Evolutionary conservation across 2,888 invertebrate species (phyloP).

Genomic region (Dolichomitus sp.): DNA sequence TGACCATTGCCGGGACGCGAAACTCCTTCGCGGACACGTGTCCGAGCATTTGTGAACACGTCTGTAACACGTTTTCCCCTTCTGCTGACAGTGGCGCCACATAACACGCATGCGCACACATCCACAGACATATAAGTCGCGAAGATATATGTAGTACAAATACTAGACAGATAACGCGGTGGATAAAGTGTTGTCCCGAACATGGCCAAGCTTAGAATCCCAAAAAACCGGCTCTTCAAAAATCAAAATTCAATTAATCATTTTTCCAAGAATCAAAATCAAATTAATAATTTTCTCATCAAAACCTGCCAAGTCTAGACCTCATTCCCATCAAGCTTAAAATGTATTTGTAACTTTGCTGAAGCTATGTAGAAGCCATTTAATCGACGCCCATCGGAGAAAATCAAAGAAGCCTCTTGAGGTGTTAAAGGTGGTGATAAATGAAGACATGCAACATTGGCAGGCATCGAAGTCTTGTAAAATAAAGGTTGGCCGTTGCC

Average conservation of each 20-base stretch:
- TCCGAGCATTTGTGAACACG: constrained; percentile 66
- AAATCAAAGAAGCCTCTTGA: constrained; percentile 52
- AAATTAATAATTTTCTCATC: too few species aligned
- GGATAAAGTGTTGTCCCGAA: too few species aligned
- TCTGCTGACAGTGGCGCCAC: constrained; percentile 45
- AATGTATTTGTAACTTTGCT: too few species aligned
- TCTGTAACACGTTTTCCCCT: constrained; percentile 72
- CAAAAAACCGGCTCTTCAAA: too few species aligned
- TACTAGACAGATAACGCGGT: too few species aligned
- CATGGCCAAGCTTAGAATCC: too few species aligned
- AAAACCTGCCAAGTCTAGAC: too few species aligned
- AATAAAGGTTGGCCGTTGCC: constrained; percentile 74
- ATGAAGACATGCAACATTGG: constrained; percentile 74
- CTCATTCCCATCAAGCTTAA: too few species aligned
- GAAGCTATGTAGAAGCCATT: too few species aligned
- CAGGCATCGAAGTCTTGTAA: constrained; percentile 77
- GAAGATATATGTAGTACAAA: too few species aligned
- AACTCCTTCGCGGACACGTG: constrained; percentile 70
- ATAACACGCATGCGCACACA: neutral
- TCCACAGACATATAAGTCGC: neutral
- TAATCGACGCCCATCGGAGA: constrained; percentile 29
- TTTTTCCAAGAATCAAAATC: too few species aligned
- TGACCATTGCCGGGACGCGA: constrained; percentile 63
- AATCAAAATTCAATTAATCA: too few species aligned
- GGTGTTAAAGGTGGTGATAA: constrained; percentile 35